These are phyloP conservation scores for Aurelia sp. DNA, from an alignment of 30 jellyfish, hydroid and myxozoan species.

Conservation along the genomic window DNA sequence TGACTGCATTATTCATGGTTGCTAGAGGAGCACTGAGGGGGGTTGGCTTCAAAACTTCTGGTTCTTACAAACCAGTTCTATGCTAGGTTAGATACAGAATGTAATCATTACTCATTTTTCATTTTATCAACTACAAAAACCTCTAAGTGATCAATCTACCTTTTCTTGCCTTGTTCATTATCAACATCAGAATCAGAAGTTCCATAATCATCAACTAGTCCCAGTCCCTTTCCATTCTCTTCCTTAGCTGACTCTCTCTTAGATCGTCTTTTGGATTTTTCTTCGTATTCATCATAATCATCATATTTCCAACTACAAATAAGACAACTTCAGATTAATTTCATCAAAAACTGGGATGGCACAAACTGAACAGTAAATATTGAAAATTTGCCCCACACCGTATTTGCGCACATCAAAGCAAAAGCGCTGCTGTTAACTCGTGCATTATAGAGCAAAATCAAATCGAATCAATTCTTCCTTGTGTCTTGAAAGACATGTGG, in stretches of 20 bases:
- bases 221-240: conserved; percentile 33
- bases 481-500: too few species aligned
- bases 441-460: too few species aligned
- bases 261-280: neutral
- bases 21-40: too few species aligned
- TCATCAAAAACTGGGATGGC: neutral
- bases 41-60: too few species aligned
- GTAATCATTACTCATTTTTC: too few species aligned
- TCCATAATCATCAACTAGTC: conserved; percentile 55
- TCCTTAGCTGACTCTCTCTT: conserved; percentile 8
- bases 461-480: too few species aligned
- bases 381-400: too few species aligned
- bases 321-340: neutral
- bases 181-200: conserved; percentile 57
- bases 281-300: neutral
- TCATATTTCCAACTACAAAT: neutral
- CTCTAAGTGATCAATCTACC: neutral
- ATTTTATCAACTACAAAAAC: too few species aligned
- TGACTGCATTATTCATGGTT: too few species aligned
- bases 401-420: neutral
- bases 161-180: conserved; percentile 1
- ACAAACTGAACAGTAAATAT: too few species aligned
- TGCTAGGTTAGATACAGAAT: too few species aligned
- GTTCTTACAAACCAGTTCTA: too few species aligned
- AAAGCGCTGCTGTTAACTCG: neutral